Evolutionary conservation across 2,797 vertebrate species (phyloP).

Genomic region (Hypotaenidia okinawae): DNA sequence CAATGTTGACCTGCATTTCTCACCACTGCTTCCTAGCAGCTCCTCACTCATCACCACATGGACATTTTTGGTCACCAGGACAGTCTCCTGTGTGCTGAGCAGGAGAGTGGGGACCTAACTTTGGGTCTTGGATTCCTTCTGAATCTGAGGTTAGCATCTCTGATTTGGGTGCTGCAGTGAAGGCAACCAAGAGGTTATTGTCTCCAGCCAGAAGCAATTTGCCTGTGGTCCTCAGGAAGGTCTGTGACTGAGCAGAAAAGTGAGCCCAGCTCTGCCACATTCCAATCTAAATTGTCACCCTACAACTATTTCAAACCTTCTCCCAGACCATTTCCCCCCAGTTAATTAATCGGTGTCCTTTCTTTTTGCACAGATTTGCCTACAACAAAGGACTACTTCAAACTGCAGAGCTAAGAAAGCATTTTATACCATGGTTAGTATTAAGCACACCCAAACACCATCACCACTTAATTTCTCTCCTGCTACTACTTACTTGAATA

Average conservation of each 20-base stretch:
- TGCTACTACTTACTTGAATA: not conserved
- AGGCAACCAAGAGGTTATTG: not conserved
- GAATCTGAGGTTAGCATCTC: not conserved
- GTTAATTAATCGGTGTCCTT: not conserved
- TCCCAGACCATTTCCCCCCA: not conserved
- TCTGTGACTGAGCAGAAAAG: not conserved
- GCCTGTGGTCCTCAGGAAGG: not conserved
- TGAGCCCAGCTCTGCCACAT: not conserved
- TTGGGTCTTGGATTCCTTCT: not conserved
- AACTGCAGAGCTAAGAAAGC: not conserved
- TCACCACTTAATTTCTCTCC: not conserved
- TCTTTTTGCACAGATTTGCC: not conserved
- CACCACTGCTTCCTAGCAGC: not conserved
- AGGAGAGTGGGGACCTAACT: not conserved
- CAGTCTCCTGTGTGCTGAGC: not conserved
- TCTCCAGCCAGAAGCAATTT: not conserved
- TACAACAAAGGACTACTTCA: not conserved
- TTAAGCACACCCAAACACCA: not conserved
- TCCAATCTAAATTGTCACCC: not conserved
- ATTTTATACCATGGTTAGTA: not conserved
- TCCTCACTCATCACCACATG: fast-evolving
- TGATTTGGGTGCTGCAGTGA: not conserved
- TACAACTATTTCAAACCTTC: not conserved
- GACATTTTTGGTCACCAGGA: not conserved
- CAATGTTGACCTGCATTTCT: not conserved